phyloP scores from a whole-genome alignment of 2,888 invertebrate species.

The Boloria selene region DNA sequence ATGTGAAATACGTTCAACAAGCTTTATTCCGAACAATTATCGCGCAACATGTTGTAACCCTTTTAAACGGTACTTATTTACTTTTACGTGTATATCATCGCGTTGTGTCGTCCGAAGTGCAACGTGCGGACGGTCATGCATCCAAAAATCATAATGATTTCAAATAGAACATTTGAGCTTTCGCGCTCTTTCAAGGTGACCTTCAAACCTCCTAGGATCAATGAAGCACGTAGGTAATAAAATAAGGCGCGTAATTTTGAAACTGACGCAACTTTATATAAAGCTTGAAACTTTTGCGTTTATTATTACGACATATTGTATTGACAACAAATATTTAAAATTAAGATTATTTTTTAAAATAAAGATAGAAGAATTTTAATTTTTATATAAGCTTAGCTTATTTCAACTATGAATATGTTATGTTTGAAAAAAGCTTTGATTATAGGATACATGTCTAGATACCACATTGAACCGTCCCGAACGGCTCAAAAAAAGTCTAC shows the following conservation, averaged over 20 bases:
- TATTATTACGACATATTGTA: no score
- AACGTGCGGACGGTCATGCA: constrained; percentile 44
- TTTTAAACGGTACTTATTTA: constrained; percentile 32
- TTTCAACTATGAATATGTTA: no score
- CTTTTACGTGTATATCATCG: constrained; percentile 14
- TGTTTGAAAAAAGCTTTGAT: no score
- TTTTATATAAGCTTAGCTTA: no score
- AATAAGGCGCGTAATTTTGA: neutral
- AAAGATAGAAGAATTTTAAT: no score
- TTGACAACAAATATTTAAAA: no score
- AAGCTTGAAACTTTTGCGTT: no score
- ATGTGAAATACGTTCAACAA: constrained; percentile 7
- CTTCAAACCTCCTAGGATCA: constrained; percentile 57
- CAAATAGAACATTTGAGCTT: constrained; percentile 57
- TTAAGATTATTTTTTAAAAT: no score
- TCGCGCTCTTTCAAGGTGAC: constrained; percentile 75
- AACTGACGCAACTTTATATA: neutral
- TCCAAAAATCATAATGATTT: constrained; percentile 40
- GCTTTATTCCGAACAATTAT: constrained; percentile 33
- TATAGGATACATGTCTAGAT: no score
- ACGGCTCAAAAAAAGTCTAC: no score
- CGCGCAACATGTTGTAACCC: constrained; percentile 46
- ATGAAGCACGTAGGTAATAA: constrained; percentile 43
- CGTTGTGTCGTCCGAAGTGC: constrained; percentile 8
- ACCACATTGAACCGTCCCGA: no score